phyloP scores from a whole-genome alignment of 2,888 invertebrate species.

The Masnerella sp. region DNA sequence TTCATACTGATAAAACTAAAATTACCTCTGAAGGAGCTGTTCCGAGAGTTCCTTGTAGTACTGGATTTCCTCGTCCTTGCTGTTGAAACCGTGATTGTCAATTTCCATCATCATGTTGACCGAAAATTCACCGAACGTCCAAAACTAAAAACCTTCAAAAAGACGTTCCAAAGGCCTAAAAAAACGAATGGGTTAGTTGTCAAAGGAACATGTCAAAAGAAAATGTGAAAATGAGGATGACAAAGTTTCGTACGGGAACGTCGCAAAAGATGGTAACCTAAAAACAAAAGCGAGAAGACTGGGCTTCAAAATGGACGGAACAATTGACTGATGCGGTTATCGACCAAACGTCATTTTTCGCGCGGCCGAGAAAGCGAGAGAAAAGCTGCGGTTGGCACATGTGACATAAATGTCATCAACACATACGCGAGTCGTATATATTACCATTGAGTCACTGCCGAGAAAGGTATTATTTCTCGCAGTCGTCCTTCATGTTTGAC shows the following conservation, averaged over 20 bases:
- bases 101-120: conserved; percentile 67
- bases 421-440: conserved; percentile 28
- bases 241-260: too few relatives aligned
- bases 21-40: conserved; percentile 73
- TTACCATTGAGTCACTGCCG: conserved; percentile 54
- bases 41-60: conserved; percentile 76
- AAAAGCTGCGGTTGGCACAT: conserved; percentile 50
- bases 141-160: conserved; percentile 24
- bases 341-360: not conserved
- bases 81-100: conserved; percentile 72
- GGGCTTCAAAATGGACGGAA: not conserved
- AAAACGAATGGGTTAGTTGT: not conserved
- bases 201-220: not conserved
- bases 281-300: too few relatives aligned
- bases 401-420: conserved; percentile 57
- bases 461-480: conserved; percentile 40
- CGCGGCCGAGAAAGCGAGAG: conserved; percentile 45
- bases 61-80: conserved; percentile 76
- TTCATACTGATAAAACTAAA: too few relatives aligned
- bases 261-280: not conserved
- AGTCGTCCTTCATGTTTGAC: conserved; percentile 21
- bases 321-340: not conserved
- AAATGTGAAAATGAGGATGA: not conserved
- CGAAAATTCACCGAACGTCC: conserved; percentile 42
- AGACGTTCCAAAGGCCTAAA: conserved; percentile 22